phyloP scores from a whole-genome alignment of 2,888 invertebrate species.

The Melieria picta region DNA sequence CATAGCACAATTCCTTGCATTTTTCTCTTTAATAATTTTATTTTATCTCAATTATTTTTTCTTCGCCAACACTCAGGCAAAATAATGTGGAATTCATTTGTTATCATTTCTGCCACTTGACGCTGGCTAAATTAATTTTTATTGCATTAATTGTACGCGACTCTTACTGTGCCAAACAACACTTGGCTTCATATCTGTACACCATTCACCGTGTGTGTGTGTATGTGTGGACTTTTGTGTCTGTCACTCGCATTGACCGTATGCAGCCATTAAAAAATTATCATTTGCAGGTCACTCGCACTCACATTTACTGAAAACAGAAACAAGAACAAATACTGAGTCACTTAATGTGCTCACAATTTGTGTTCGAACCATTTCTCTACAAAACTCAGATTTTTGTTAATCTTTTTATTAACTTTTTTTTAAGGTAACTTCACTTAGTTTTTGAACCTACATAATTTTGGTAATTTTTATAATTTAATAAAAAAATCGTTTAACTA shows the following conservation, averaged over 20 bases:
- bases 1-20: not conserved
- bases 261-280: slow-evolving; percentile 12
- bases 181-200: not conserved
- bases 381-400: too few species aligned
- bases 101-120: not conserved
- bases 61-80: too few species aligned
- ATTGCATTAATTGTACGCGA: not conserved
- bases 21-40: not conserved
- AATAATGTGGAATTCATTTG: not conserved
- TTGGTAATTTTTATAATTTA: too few species aligned
- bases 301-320: too few species aligned
- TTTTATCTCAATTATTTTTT: slow-evolving; percentile 9
- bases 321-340: too few species aligned
- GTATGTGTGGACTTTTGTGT: not conserved
- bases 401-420: too few species aligned
- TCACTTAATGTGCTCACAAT: too few species aligned
- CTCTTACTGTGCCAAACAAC: too few species aligned
- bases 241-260: not conserved
- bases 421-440: too few species aligned
- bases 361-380: too few species aligned
- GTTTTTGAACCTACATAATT: too few species aligned
- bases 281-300: not conserved
- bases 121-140: slow-evolving; percentile 4
- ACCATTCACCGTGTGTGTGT: not conserved
- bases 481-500: too few species aligned